Base-by-base conservation (phyloP, 2,113 vertebrate species). In the Indicator indicator region DNA sequence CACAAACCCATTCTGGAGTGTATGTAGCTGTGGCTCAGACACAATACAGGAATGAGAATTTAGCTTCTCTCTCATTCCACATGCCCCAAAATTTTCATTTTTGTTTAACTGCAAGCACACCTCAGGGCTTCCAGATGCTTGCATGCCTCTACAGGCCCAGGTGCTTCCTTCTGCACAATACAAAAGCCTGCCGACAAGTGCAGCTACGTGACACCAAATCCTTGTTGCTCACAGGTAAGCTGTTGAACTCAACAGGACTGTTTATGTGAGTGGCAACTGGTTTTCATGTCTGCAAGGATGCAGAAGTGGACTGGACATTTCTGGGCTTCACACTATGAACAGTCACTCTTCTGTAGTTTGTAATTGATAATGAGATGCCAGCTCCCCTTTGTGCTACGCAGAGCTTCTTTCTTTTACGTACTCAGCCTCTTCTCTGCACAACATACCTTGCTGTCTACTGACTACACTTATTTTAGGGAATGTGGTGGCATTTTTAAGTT, bases 401-500 rank as follows among this genome's bases (percentile, higher is more conserved):
- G 62, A 94, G 65, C 79, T 72, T 44, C 1, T 54, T 83, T 71
- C 42, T 90, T 72, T 74, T 75, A 52, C 62, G 52, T 63, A 33
- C 27, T 54, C 76, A 69, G 73, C 40, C 74, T 78, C 75, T 67
- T 59, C 65, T 30, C 69, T 75, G 76, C 76, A 70, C 75, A 50
- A 77, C 24, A 3, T 10, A 79, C 67, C 76, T 67, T 36, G 3
- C 74, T 90, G 71, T 70, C 88, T 93, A 65, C 60, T 78, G 94
- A 86, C 67, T 44, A 42, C 26, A 60, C 74, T 59, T 77, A 70
- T 94, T 92, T 94, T 71, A 83, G 89, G 62, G 44, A 88, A 78
- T 60, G 48, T 76, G 75, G 3, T 5, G 82, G 76, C 79, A 83
- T 90, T 95, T 94, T 85, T 62, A 85, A 90, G 58, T 85, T 91